phyloP scores from a whole-genome alignment of 2,797 vertebrate genomes.

The Catharus ustulatus region DNA sequence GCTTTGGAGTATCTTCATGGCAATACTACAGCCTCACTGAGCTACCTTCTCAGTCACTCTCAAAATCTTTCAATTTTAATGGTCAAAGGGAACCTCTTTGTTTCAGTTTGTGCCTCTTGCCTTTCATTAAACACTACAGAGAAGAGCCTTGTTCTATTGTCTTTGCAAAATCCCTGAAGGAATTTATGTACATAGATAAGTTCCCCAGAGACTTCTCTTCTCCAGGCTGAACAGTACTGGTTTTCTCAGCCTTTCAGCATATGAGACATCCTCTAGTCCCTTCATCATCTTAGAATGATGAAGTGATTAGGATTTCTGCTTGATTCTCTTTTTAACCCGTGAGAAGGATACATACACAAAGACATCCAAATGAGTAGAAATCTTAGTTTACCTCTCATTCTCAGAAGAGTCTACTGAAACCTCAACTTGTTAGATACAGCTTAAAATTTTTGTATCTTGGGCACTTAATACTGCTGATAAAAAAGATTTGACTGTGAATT shows the following conservation, averaged over 20 bases:
- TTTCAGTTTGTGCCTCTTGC: neutral
- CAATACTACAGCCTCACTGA: neutral
- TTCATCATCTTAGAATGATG: neutral
- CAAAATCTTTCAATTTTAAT: neutral
- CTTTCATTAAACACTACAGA: neutral
- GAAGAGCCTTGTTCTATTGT: neutral
- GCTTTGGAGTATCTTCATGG: neutral
- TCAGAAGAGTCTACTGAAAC: neutral
- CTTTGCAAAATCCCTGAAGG: neutral
- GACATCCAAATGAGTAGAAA: neutral
- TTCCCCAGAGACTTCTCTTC: neutral
- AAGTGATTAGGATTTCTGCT: neutral
- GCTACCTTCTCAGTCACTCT: accelerated
- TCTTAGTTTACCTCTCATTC: neutral
- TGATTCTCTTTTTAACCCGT: neutral
- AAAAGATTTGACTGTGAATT: neutral
- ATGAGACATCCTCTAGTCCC: neutral
- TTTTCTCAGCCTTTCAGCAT: neutral
- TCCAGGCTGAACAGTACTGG: neutral
- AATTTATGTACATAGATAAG: neutral
- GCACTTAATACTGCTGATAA: neutral
- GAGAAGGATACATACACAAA: neutral
- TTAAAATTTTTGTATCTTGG: neutral
- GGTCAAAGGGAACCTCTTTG: neutral
- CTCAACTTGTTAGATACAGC: accelerated